phyloP scores from a whole-genome alignment of 2,113 vertebrate genomes.

The Recurvirostra avosetta region DNA sequence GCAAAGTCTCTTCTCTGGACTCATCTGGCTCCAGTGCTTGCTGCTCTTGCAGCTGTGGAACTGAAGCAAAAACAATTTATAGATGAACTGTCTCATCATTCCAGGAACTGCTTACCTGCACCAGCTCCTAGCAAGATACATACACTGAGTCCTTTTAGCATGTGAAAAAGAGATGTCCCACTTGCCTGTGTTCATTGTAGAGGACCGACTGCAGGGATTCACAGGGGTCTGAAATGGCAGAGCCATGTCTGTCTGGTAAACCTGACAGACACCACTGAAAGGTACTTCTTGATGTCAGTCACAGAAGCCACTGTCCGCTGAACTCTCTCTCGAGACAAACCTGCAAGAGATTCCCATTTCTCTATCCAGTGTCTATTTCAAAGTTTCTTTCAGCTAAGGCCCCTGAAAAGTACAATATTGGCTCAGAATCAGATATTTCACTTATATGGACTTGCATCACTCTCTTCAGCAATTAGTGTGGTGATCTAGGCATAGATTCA shows the following conservation, averaged over 20 bases:
- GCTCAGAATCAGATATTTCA: neutral
- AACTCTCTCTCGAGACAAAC: neutral
- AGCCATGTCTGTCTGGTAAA: neutral
- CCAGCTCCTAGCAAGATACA: neutral
- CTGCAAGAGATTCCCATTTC: neutral
- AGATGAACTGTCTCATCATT: slow-evolving; percentile 16
- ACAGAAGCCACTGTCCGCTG: neutral
- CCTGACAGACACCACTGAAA: neutral
- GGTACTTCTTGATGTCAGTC: neutral
- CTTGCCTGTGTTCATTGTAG: neutral
- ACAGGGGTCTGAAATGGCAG: neutral
- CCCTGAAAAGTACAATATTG: neutral
- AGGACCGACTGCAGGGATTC: neutral
- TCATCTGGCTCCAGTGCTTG: neutral
- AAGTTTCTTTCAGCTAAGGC: neutral
- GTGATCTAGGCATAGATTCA: neutral
- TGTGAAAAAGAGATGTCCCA: neutral
- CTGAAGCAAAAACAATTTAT: slow-evolving; percentile 34
- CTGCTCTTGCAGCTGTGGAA: slow-evolving; percentile 43
- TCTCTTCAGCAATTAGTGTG: neutral
- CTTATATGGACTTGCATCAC: neutral
- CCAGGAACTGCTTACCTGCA: slow-evolving; percentile 14
- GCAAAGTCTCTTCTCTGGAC: slow-evolving; percentile 37
- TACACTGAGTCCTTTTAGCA: neutral
- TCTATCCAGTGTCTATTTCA: neutral